Conservation (phyloP, 1,140 invertebrate species). For the Tachypleus tridentatus region DNA sequence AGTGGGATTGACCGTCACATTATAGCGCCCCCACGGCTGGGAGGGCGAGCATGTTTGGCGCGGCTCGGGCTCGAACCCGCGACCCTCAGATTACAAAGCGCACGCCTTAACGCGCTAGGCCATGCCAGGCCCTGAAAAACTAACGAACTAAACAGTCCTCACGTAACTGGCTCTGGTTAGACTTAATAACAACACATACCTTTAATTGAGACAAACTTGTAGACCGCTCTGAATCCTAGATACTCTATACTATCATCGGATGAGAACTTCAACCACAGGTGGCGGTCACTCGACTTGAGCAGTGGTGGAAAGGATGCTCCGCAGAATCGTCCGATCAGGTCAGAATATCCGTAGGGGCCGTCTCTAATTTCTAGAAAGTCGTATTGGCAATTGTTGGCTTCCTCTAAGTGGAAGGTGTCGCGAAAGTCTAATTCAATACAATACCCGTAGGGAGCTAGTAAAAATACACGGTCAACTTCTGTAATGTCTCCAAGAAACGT, state of each 20-base stretch:
- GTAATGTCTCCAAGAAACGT: too few relatives aligned
- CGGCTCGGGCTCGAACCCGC: too few relatives aligned
- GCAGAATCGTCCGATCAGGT: slow-evolving; percentile 53
- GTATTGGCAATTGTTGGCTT: slow-evolving; percentile 57
- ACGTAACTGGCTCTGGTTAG: too few relatives aligned
- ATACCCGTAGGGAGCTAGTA: slow-evolving; percentile 59
- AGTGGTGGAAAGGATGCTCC: slow-evolving; percentile 61
- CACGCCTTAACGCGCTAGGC: too few relatives aligned
- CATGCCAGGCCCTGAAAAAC: too few relatives aligned
- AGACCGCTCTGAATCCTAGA: slow-evolving; percentile 65
- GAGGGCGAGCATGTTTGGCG: too few relatives aligned
- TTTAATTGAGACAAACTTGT: slow-evolving; percentile 42
- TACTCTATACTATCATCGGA: slow-evolving; percentile 75
- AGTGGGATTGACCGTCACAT: too few relatives aligned
- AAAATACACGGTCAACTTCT: slow-evolving; percentile 7
- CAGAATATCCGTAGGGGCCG: slow-evolving; percentile 71
- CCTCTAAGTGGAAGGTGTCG: slow-evolving; percentile 64
- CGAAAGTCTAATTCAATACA: slow-evolving; percentile 65
- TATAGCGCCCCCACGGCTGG: too few relatives aligned
- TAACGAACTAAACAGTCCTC: too few relatives aligned
- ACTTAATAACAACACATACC: slow-evolving; percentile 22
- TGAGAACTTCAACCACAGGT: slow-evolving; percentile 70
- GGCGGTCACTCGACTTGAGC: slow-evolving; percentile 57
- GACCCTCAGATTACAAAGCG: too few relatives aligned
- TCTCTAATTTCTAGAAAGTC: slow-evolving; percentile 68